phyloP scores from a whole-genome alignment of 2,888 invertebrate species.

The Hypomecis atomaria region DNA sequence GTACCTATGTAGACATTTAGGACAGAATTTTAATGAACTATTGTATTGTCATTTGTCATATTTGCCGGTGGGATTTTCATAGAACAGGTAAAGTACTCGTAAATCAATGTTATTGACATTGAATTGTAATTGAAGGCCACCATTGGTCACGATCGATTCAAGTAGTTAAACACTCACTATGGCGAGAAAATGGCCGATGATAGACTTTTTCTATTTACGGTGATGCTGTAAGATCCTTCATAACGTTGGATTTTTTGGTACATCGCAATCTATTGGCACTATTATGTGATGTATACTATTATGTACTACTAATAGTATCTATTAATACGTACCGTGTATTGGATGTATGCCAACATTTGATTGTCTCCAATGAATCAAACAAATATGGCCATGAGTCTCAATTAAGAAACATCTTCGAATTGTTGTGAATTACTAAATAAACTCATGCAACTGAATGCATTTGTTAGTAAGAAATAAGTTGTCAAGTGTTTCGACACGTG shows the following conservation, averaged over 20 bases:
- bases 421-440: not conserved
- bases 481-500: no score
- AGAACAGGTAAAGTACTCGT: constrained; percentile 13
- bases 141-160: constrained; percentile 1
- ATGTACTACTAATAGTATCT: no score
- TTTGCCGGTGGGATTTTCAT: not conserved
- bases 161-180: not conserved
- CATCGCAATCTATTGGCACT: no score
- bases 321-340: not conserved
- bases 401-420: constrained; percentile 9
- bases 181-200: not conserved
- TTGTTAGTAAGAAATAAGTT: no score
- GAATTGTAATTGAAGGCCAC: constrained; percentile 10
- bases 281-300: no score
- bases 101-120: constrained; percentile 17
- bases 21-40: constrained; percentile 11
- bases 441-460: not conserved
- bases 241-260: no score
- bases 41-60: not conserved
- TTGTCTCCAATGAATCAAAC: constrained; percentile 24
- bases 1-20: not conserved
- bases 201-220: not conserved
- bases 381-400: constrained; percentile 15
- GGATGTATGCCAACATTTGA: constrained; percentile 22
- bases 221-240: not conserved